A percentile compares a stretch with the other conserved stretches of the same genome.
These are phyloP conservation scores for Diprion similis DNA, from an alignment of 1,140 invertebrate genomes.

Conservation along the genomic window DNA sequence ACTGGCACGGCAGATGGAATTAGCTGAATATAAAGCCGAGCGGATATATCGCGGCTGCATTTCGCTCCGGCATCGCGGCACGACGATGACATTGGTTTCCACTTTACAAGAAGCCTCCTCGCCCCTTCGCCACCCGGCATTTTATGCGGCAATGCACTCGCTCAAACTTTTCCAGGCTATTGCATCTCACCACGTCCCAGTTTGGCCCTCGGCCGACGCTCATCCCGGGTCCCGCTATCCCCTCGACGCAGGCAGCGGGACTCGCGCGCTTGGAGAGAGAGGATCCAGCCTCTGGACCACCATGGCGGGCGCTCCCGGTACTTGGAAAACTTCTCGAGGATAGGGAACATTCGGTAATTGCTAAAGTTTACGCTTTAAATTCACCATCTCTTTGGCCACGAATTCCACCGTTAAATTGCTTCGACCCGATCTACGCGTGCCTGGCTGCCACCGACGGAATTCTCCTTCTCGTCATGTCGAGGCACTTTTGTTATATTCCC, in stretches of 20 bases:
- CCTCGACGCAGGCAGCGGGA: conserved; percentile 27
- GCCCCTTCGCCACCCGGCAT: neutral
- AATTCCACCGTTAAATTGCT: conserved; percentile 3
- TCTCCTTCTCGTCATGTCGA: conserved; percentile 29
- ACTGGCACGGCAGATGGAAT: too few species aligned
- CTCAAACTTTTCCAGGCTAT: conserved; percentile 32
- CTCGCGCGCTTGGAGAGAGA: neutral
- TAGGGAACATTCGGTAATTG: conserved; percentile 49
- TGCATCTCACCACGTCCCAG: conserved; percentile 33
- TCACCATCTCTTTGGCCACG: conserved; percentile 28
- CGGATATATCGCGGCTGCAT: too few species aligned
- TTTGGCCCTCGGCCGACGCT: conserved; percentile 13
- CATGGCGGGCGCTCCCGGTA: conserved; percentile 37
- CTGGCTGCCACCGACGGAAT: conserved; percentile 32
- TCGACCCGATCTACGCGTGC: neutral
- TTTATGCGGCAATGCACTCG: conserved; percentile 20
- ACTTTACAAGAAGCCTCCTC: conserved; percentile 18
- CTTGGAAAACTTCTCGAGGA: conserved; percentile 49
- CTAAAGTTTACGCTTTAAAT: conserved; percentile 48
- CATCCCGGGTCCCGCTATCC: neutral
- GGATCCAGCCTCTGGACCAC: neutral
- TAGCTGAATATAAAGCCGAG: too few species aligned
- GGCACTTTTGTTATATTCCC: conserved; percentile 33
- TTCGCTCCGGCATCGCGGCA: too few species aligned
- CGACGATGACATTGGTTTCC: neutral